A percentile compares a stretch with the other conserved stretches of the same genome.
phyloP scores from a whole-genome alignment of 2,113 vertebrate species.

The Trichomycterus rosablanca region DNA sequence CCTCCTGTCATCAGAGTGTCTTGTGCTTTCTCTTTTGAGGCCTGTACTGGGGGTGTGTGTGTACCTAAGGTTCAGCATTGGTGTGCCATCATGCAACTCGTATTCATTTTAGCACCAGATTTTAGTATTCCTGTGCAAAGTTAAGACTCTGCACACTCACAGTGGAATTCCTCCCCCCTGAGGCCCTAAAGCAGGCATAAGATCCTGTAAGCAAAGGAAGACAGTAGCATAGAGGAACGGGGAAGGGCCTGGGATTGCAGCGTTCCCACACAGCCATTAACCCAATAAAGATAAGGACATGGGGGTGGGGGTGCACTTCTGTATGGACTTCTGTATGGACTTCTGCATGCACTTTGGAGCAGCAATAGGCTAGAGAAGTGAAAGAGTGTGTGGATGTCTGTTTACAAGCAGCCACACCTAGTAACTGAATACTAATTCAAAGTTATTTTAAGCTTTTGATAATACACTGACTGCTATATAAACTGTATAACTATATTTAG shows the following conservation, averaged over 20 bases:
- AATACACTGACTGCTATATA: no score
- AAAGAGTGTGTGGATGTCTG: no score
- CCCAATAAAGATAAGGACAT: slow-evolving; percentile 61
- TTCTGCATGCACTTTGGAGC: no score
- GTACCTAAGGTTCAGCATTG: no score
- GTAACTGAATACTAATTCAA: no score
- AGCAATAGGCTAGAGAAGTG: no score
- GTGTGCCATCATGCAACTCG: no score
- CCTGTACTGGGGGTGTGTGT: background rate
- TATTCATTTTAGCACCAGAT: background rate
- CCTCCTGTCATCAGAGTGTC: background rate
- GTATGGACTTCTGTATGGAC: no score
- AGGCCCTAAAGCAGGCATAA: slow-evolving; percentile 3
- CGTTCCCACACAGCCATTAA: slow-evolving; percentile 59
- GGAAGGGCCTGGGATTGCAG: slow-evolving; percentile 54
- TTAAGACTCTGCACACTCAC: background rate
- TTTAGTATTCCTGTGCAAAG: background rate
- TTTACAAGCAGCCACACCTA: no score
- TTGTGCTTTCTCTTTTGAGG: background rate
- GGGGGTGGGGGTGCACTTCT: no score
- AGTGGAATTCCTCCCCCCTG: background rate
- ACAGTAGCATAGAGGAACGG: slow-evolving; percentile 49
- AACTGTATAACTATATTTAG: no score
- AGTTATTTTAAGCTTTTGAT: no score
- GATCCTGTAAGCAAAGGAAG: slow-evolving; percentile 16